phyloP scores from a whole-genome alignment of 2,113 vertebrate genomes.

The Siniperca knerii region DNA sequence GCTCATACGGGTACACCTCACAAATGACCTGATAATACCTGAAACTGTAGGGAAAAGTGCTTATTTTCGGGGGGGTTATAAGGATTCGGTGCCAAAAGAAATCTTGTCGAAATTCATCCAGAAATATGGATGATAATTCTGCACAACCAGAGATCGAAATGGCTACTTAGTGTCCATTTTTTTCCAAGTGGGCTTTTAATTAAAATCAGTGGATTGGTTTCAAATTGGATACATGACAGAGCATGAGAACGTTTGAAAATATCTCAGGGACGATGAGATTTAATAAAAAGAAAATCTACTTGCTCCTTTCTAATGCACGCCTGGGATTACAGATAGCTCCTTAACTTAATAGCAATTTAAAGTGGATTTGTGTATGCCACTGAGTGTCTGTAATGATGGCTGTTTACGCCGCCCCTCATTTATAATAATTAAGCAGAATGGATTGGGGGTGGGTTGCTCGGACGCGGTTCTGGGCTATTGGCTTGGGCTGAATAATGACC shows the following conservation, averaged over 20 bases:
- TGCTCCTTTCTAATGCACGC: slow-evolving; percentile 81
- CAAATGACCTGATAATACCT: slow-evolving; percentile 19
- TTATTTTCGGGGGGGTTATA: slow-evolving; percentile 2
- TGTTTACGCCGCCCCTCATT: slow-evolving; percentile 92
- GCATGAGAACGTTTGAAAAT: slow-evolving; percentile 79
- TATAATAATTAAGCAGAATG: slow-evolving; percentile 98
- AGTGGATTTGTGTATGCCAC: slow-evolving; percentile 88
- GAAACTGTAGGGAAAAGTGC: background rate
- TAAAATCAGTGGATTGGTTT: slow-evolving; percentile 74
- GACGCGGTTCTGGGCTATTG: slow-evolving; percentile 93
- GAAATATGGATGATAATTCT: slow-evolving; percentile 56
- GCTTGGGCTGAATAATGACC: slow-evolving; percentile 93
- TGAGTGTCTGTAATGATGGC: slow-evolving; percentile 89
- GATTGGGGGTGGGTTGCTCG: slow-evolving; percentile 85
- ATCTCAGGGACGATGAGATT: slow-evolving; percentile 83
- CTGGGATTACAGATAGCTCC: slow-evolving; percentile 86
- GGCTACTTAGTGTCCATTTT: slow-evolving; percentile 77
- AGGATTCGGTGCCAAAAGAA: slow-evolving; percentile 6
- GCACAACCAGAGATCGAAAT: slow-evolving; percentile 61
- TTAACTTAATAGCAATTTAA: slow-evolving; percentile 90
- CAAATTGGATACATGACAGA: slow-evolving; percentile 80
- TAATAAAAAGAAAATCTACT: slow-evolving; percentile 80
- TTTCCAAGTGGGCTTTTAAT: slow-evolving; percentile 80
- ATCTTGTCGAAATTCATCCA: slow-evolving; percentile 35
- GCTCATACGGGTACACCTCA: slow-evolving; percentile 45